These are phyloP conservation scores for Leptinotarsa peninsularis DNA, from an alignment of 2,888 invertebrate genomes.

Conservation along the genomic window DNA sequence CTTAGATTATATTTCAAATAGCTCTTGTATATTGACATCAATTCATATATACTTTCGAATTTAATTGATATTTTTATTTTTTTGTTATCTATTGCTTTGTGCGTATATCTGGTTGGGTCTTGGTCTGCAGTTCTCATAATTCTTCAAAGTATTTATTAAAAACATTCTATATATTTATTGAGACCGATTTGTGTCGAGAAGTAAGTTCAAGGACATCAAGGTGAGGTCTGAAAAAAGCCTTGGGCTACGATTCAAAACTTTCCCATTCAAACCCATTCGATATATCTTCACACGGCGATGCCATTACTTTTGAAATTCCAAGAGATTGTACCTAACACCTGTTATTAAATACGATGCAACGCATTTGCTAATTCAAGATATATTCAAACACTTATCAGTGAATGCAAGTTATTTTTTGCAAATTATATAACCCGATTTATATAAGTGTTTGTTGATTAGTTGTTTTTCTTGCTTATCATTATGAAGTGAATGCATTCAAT, in stretches of 20 bases:
- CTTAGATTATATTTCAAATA: no score
- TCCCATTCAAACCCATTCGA: background rate
- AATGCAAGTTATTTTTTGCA: no score
- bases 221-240: constrained; percentile 7
- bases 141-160: background rate
- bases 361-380: no score
- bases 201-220: constrained; percentile 25
- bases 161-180: constrained; percentile 1
- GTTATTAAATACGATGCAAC: background rate
- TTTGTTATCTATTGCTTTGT: no score
- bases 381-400: no score
- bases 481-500: no score
- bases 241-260: constrained; percentile 16
- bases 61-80: no score
- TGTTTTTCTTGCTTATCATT: no score
- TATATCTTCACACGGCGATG: background rate
- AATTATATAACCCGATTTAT: no score
- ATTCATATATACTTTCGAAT: no score
- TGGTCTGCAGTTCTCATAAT: background rate
- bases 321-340: background rate
- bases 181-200: constrained; percentile 13
- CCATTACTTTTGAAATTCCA: background rate
- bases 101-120: background rate
- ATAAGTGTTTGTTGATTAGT: no score
- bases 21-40: no score